phyloP scores from a whole-genome alignment of 1,140 invertebrate genomes.

The Oncopodura yosiiana region DNA sequence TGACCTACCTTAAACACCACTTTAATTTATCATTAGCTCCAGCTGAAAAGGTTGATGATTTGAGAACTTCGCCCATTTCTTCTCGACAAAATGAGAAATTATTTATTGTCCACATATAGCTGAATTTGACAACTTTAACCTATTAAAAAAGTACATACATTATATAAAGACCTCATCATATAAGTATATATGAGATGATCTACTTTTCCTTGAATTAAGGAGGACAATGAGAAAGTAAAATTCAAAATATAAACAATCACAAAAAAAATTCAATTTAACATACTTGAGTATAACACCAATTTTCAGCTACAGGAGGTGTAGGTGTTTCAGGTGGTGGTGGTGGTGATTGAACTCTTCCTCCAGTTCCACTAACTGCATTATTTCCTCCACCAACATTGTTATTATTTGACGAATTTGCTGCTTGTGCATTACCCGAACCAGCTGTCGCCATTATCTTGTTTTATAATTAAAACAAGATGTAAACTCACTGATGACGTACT shows the following conservation, averaged over 20 bases:
- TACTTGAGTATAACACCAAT: conserved; percentile 95
- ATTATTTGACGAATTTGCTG: no score
- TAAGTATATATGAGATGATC: no score
- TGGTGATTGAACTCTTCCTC: no score
- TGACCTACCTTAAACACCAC: conserved; percentile 60
- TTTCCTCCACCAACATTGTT: not conserved
- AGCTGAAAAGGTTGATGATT: conserved; percentile 98
- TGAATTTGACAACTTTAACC: conserved; percentile 99
- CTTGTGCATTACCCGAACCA: no score
- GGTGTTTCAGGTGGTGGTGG: conserved; percentile 80
- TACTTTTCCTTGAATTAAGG: no score
- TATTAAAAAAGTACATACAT: no score
- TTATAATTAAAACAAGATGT: no score
- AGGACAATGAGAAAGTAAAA: no score
- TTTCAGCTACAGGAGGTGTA: conserved; percentile 85
- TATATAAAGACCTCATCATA: conserved; percentile 1
- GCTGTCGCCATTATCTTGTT: no score
- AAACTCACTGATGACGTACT: no score
- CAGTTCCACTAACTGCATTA: not conserved
- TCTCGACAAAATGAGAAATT: conserved; percentile 99
- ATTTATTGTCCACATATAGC: conserved; percentile 99
- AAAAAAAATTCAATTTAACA: conserved; percentile 35
- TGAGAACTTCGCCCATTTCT: conserved; percentile 99
- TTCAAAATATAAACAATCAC: not conserved
- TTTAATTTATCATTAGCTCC: conserved; percentile 98